Base-by-base conservation (phyloP, 2,888 invertebrate genomes). In the Strigamia crassipes region DNA sequence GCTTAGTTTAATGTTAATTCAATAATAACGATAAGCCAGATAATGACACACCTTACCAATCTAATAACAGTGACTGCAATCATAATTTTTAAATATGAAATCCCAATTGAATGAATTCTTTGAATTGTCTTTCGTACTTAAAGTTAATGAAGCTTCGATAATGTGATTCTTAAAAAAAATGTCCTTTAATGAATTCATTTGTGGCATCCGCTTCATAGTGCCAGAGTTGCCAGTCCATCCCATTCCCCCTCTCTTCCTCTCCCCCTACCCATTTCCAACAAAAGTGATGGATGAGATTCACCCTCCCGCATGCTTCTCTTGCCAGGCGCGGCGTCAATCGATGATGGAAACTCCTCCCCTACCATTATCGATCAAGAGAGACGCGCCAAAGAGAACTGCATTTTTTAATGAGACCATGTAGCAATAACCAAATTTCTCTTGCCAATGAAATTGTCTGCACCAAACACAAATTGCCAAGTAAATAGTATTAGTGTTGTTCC, bases 81-180 rank as follows among this genome's bases (percentile, higher is more conserved):
- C n/a, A n/a, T n/a, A n/a, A n/a, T n/a, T n/a, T n/a, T n/a, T n/a
- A n/a, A n/a, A n/a, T n/a, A n/a, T n/a, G n/a, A n/a, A n/a, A n/a
- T n/a, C n/a, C n/a, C n/a, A n/a, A n/a, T n/a, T n/a, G n/a, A n/a
- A n/a, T n/a, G n/a, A n/a, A n/a, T n/a, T n/a, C n/a, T n/a, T n/a
- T n/a, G n/a, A n/a, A n/a, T n/a, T n/a, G n/a, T n/a, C n/a, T n/a
- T n/a, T n/a, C n/a, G n/a, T n/a, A n/a, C 18, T 61, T 61, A 61
- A 61, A 61, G 18, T 18, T 61, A 61, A 61, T 61, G 18, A 61
- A 10, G 4, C 61, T 61, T 61, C 18, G 61, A 61, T 61, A 61
- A 61, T 61, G 61, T 18, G 61, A 61, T 61, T 61, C 61, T 61
- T 61, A 61, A 61, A 18, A 61, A 61, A 61, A 61, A 56, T 10